Base-by-base conservation (phyloP, 2,797 vertebrate genomes). In the Uromys caudimaculatus region DNA sequence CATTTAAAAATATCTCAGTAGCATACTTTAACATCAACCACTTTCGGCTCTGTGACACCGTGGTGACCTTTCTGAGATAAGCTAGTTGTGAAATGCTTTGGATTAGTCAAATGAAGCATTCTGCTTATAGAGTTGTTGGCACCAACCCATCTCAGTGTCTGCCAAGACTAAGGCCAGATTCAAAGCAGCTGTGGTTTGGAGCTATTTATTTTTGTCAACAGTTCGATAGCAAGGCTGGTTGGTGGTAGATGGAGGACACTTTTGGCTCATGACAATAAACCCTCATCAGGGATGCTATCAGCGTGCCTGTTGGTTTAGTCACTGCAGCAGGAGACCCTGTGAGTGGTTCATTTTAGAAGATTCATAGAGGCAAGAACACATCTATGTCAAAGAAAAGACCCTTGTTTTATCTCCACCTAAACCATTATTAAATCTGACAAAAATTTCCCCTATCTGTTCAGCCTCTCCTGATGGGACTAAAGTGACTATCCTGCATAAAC, bases 181-280 rank as follows among this genome's bases (percentile, higher is more conserved):
- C 60, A 89, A 89, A 95, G 86, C 35, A 67, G 86, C 52, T 58
- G 73, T 73, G 79, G 79, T 89, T 94, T 85, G 79, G 47, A 91
- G 50, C 50, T n/a, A 38, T 71, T 93, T 91, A 83, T 71, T 86
- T 95, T 58, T 60, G 38, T 92, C 47, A 96, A 90, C 41, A 88
- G 29, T 81, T 88, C 4, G 0, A 71, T 52, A 84, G 35, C 38
- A 71, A 76, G n/a, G 52, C 7, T 75, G n/a, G 64, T 4, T 89
- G 38, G n/a, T 62, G 56, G 81, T 62, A 0, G 38, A 38, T 21
- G 41, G 27, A 83, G 24, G n/a, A 69, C 23, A 23, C 27, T 86
- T 38, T 32, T 56, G 47, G 83, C 44, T 94, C 69, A 79, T 23
- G 56, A 90, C 91, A 76, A 58, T 81, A 93, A 94, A 87, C 71